Percentiles rank a stretch among this genome's conserved stretches.
Conservation (phyloP, 2,888 invertebrate species). For the Trichogramma dendrolimi region DNA sequence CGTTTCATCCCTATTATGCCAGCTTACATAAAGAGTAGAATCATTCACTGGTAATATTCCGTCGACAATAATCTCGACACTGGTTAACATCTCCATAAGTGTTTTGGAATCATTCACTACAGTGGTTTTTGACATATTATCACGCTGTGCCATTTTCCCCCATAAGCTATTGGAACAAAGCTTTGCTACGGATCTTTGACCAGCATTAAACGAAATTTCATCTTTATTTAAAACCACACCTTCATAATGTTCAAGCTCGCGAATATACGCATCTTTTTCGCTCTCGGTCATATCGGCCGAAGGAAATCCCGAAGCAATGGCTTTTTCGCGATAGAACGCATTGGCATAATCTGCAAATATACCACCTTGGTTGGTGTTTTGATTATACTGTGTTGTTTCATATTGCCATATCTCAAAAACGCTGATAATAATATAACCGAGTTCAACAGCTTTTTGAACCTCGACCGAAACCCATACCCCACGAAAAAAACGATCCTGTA, state of each 20-base stretch:
- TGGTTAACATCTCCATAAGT: slow-evolving; percentile 6
- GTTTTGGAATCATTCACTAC: neutral
- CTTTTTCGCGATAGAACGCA: too few species aligned
- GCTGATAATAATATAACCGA: slow-evolving; percentile 40
- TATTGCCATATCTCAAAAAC: slow-evolving; percentile 43
- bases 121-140: slow-evolving; percentile 8
- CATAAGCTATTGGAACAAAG: slow-evolving; percentile 16
- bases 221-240: too few species aligned
- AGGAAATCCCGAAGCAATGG: too few species aligned
- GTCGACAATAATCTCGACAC: neutral
- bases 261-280: too few species aligned
- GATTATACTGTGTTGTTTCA: slow-evolving; percentile 35
- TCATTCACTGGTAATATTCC: slow-evolving; percentile 9
- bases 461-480: slow-evolving; percentile 45
- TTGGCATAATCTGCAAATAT: too few species aligned
- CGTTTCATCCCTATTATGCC: neutral
- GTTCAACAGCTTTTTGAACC: slow-evolving; percentile 38
- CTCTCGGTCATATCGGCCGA: too few species aligned
- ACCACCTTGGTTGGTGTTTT: slow-evolving; percentile 24
- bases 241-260: too few species aligned
- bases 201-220: slow-evolving; percentile 11
- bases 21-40: slow-evolving; percentile 9
- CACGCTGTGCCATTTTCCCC: slow-evolving; percentile 21
- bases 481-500: slow-evolving; percentile 41
- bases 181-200: slow-evolving; percentile 13